Conservation (phyloP, 1,140 invertebrate species). For the Platyura marginata region DNA sequence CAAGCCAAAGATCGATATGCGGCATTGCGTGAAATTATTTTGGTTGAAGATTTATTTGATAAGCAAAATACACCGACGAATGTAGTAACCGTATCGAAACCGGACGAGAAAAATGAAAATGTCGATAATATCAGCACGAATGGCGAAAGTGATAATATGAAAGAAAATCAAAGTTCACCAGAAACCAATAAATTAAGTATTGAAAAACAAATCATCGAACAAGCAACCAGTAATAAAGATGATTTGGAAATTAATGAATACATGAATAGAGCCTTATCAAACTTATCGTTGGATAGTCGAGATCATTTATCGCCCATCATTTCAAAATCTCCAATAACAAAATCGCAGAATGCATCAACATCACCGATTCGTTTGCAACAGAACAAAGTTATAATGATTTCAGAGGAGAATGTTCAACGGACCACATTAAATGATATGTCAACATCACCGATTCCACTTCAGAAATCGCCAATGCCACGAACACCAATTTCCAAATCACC, state of each 20-base stretch:
- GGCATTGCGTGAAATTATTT: conserved; percentile 45
- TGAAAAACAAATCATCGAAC: conserved; percentile 4
- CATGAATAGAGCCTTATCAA: conserved; percentile 23
- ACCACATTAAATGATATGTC: conserved; percentile 18
- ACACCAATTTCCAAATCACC: conserved; percentile 1
- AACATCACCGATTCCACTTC: conserved; percentile 21
- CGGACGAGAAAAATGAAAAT: conserved; percentile 26
- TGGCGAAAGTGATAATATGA: conserved; percentile 29
- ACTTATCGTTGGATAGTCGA: conserved; percentile 19
- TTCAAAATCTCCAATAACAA: conserved; percentile 5
- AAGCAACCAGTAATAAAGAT: conserved; percentile 11
- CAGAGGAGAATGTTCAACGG: neutral
- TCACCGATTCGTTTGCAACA: neutral
- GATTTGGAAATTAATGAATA: conserved; percentile 23
- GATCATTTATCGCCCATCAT: conserved; percentile 18
- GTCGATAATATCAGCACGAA: conserved; percentile 30
- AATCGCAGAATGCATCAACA: conserved; percentile 1
- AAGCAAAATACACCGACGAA: conserved; percentile 31
- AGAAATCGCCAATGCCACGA: conserved; percentile 16
- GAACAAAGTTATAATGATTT: neutral
- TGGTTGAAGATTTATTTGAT: conserved; percentile 34
- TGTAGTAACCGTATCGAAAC: conserved; percentile 23
- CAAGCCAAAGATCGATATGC: conserved; percentile 44
- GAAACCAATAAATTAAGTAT: conserved; percentile 13
- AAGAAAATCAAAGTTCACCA: conserved; percentile 1